A percentile compares a stretch with the other conserved stretches of the same genome.
Evolutionary conservation across 2,113 vertebrate species (phyloP).

Genomic region (Upupa epops): DNA sequence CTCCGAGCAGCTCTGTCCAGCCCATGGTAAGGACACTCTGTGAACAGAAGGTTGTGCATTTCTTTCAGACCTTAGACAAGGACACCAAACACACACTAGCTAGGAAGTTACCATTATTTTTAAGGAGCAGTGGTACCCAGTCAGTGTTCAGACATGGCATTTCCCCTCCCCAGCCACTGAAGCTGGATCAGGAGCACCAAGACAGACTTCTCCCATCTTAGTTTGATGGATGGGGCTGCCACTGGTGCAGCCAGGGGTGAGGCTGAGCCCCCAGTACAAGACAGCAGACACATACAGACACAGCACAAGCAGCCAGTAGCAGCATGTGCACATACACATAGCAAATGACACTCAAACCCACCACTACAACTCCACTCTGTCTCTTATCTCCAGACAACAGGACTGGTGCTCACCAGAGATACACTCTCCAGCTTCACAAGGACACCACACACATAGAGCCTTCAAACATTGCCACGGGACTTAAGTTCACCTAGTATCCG

Average conservation of each 20-base stretch:
- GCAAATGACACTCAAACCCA: background rate
- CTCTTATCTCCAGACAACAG: background rate
- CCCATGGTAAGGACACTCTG: background rate
- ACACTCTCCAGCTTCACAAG: background rate
- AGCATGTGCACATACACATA: background rate
- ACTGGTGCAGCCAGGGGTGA: background rate
- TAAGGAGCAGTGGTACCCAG: background rate
- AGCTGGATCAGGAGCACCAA: accelerated
- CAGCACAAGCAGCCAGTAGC: background rate
- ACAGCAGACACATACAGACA: background rate
- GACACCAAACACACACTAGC: background rate
- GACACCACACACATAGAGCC: accelerated
- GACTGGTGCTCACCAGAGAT: accelerated
- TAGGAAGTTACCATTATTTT: background rate
- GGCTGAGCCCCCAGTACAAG: background rate
- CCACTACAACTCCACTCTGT: background rate
- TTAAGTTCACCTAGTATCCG: background rate
- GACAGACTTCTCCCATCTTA: background rate
- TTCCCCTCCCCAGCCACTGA: background rate
- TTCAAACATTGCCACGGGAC: background rate
- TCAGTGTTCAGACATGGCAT: accelerated
- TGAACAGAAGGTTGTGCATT: background rate
- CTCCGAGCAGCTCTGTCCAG: background rate
- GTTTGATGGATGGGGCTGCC: background rate
- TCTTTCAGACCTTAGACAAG: background rate